Evolutionary conservation across 2,797 vertebrate genomes (phyloP).

Genomic region (Potorous gilbertii): DNA sequence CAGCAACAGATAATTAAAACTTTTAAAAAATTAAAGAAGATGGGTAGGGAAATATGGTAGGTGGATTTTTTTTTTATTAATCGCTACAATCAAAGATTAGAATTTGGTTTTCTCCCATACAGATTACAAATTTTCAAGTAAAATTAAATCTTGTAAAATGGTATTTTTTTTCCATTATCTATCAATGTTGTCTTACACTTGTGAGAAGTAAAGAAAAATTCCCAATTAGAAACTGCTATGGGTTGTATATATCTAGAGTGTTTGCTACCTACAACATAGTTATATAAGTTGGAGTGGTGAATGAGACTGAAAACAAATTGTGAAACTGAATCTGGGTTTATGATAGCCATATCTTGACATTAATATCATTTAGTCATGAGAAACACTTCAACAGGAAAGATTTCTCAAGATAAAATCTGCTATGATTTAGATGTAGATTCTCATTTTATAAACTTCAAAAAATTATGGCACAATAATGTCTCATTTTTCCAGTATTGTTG

Average conservation of each 20-base stretch:
- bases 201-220: not conserved
- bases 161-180: not conserved
- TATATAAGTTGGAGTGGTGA: not conserved
- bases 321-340: not conserved
- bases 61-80: not conserved
- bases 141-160: not conserved
- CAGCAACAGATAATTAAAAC: not conserved
- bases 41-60: not conserved
- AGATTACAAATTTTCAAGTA: not conserved
- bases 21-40: not conserved
- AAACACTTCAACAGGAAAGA: not conserved
- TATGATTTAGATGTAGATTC: not conserved
- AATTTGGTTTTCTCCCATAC: not conserved
- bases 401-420: not conserved
- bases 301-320: not conserved
- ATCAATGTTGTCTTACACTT: not conserved
- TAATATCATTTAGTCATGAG: not conserved
- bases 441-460: not conserved
- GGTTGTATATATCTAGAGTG: not conserved
- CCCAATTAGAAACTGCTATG: not conserved
- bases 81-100: not conserved
- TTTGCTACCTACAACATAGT: not conserved
- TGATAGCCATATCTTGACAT: not conserved
- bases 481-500: not conserved
- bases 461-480: not conserved